Conservation (phyloP, 2,888 invertebrate genomes). For the Acronicta leporina region DNA sequence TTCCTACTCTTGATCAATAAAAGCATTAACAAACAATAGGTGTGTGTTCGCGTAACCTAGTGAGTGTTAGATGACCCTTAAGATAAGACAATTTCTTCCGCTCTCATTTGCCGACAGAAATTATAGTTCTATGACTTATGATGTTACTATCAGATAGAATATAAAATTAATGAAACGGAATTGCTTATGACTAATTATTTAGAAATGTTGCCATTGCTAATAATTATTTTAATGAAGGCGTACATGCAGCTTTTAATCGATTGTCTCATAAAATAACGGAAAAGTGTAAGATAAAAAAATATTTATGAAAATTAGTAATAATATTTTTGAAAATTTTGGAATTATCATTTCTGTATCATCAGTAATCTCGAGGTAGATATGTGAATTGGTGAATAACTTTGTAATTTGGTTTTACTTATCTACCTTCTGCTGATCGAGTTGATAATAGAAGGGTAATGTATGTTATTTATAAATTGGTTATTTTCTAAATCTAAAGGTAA, state of each 20-base stretch:
- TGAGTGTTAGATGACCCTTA: slow-evolving; percentile 70
- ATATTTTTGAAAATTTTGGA: too few species aligned
- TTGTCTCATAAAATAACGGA: slow-evolving; percentile 10
- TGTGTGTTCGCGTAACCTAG: slow-evolving; percentile 62
- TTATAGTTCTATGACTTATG: slow-evolving; percentile 39
- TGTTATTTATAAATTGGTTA: slow-evolving; percentile 15
- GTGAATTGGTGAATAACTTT: too few species aligned
- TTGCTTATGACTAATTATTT: slow-evolving; percentile 44
- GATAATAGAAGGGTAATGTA: background rate
- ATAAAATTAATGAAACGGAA: slow-evolving; percentile 33
- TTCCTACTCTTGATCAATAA: slow-evolving; percentile 42
- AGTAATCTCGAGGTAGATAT: too few species aligned
- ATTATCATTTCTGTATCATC: too few species aligned
- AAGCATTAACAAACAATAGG: slow-evolving; percentile 61
- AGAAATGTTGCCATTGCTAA: slow-evolving; percentile 30
- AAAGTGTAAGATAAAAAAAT: slow-evolving; percentile 9
- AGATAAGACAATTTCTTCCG: slow-evolving; percentile 66
- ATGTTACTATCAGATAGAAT: slow-evolving; percentile 43
- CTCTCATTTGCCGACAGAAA: slow-evolving; percentile 58
- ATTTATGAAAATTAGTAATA: too few species aligned
- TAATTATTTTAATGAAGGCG: slow-evolving; percentile 36
- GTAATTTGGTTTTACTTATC: too few species aligned
- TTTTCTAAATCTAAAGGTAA: slow-evolving; percentile 12
- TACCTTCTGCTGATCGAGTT: too few species aligned
- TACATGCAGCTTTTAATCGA: slow-evolving; percentile 30